These are phyloP conservation scores for Calephelis nemesis DNA, from an alignment of 1,140 invertebrate genomes.

Conservation along the genomic window DNA sequence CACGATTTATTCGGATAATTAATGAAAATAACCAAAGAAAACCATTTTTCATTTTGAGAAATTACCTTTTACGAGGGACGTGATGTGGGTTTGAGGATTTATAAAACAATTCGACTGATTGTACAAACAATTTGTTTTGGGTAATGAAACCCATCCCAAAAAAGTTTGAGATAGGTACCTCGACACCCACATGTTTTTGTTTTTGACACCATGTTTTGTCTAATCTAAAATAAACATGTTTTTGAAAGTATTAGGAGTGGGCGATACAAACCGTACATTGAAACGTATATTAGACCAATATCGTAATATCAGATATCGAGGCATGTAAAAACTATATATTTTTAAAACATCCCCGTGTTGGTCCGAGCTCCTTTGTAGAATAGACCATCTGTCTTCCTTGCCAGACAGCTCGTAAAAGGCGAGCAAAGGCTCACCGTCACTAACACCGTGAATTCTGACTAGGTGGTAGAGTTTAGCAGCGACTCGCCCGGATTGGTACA, in stretches of 20 bases:
- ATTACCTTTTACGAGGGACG: conserved; percentile 1
- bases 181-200: neutral
- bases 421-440: too few species aligned
- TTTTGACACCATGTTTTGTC: neutral
- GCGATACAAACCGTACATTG: too few species aligned
- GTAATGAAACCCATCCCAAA: neutral
- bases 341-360: too few species aligned
- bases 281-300: too few species aligned
- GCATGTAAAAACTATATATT: too few species aligned
- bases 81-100: neutral
- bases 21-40: conserved; percentile 3
- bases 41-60: conserved; percentile 7
- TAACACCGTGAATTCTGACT: too few species aligned
- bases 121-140: neutral
- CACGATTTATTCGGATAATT: conserved; percentile 3
- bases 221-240: neutral
- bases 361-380: too few species aligned
- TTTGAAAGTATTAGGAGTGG: neutral
- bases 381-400: too few species aligned
- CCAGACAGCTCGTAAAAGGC: too few species aligned
- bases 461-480: too few species aligned
- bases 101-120: conserved; percentile 10
- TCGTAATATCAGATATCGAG: too few species aligned
- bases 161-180: conserved; percentile 1
- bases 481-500: too few species aligned